Percentiles rank a stretch among this genome's conserved stretches.
These are phyloP conservation scores for Pachycephala philippinensis DNA, from an alignment of 2,113 vertebrate species.

Conservation along the genomic window DNA sequence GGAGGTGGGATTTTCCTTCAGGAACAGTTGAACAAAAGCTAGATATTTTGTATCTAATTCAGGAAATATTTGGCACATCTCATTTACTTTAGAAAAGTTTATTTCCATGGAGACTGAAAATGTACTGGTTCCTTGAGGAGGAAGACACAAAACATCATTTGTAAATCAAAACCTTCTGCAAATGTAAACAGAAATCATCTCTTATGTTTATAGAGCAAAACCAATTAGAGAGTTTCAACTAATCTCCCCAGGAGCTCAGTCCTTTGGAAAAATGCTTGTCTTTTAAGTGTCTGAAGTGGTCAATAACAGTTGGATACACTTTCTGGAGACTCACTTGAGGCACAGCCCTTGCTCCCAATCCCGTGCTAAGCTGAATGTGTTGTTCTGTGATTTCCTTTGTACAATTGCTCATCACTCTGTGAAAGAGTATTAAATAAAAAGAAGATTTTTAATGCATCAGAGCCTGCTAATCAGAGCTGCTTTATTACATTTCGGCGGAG, in stretches of 20 bases:
- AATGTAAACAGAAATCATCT: background rate
- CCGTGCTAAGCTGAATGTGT: background rate
- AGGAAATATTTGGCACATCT: background rate
- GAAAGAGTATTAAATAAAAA: background rate
- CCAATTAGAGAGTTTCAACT: background rate
- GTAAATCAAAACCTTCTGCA: background rate
- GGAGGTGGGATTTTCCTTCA: background rate
- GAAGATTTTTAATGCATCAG: background rate
- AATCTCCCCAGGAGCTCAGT: background rate
- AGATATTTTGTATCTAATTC: background rate
- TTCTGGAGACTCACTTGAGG: background rate
- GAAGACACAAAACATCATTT: background rate
- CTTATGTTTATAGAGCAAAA: background rate
- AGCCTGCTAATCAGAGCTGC: slow-evolving; percentile 4
- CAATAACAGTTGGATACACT: background rate
- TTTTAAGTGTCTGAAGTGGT: background rate
- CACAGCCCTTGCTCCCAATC: background rate
- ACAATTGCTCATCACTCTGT: background rate
- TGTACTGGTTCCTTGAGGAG: background rate
- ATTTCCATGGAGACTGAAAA: background rate
- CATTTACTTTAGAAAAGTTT: background rate
- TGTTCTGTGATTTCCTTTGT: background rate
- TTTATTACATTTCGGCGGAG: slow-evolving; percentile 8
- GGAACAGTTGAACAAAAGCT: background rate
- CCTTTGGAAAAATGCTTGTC: background rate